These are phyloP conservation scores for Gallinago paraguaiae DNA, from an alignment of 2,113 vertebrate species.

Conservation along the genomic window DNA sequence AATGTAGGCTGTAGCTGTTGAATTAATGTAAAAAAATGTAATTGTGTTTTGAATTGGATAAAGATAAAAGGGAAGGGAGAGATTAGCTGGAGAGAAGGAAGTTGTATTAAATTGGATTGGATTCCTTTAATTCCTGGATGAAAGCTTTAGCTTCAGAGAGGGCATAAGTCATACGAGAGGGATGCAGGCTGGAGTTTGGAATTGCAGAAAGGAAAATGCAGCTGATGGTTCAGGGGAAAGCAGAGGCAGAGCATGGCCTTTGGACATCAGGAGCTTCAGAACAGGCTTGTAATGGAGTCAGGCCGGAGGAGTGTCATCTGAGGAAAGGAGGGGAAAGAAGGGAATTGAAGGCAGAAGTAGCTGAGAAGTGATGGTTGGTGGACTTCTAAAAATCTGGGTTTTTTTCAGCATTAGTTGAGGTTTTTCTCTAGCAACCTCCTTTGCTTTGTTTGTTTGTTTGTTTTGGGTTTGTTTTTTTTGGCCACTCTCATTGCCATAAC, in stretches of 20 bases:
- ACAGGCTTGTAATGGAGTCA: neutral
- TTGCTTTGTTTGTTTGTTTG: neutral
- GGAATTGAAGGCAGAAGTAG: neutral
- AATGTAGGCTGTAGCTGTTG: neutral
- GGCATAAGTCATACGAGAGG: conserved; percentile 28
- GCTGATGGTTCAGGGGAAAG: neutral
- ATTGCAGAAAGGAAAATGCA: neutral
- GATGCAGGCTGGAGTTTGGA: neutral
- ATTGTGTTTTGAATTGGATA: conserved; percentile 4
- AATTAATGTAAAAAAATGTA: neutral
- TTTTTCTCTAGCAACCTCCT: neutral
- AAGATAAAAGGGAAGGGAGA: neutral
- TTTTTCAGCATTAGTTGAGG: neutral
- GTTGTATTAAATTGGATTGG: neutral
- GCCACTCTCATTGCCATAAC: neutral
- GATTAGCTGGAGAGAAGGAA: conserved; percentile 18
- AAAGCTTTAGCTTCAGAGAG: conserved; percentile 39
- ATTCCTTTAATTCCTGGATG: conserved; percentile 51
- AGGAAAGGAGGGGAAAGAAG: neutral
- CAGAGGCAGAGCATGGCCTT: neutral
- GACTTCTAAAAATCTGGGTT: neutral
- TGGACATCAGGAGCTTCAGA: neutral
- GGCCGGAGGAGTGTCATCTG: neutral
- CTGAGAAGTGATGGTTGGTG: neutral
- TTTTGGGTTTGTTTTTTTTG: neutral